A percentile compares a stretch with the other conserved stretches of the same genome.
Conservation (phyloP, 2,797 vertebrate species). For the Aldrovandia affinis region DNA sequence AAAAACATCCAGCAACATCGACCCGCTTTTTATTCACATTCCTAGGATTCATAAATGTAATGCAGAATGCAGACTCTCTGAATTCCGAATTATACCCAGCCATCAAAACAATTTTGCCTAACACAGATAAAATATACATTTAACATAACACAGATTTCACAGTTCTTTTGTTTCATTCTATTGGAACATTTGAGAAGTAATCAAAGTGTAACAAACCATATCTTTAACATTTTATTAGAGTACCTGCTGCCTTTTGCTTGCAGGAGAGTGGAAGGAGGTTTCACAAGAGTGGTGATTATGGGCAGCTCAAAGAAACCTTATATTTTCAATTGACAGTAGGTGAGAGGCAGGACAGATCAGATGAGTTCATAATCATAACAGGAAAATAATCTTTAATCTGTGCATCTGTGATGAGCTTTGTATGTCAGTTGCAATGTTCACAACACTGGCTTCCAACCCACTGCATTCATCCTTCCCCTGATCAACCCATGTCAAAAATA, state of each 20-base stretch:
- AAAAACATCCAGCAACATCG: slow-evolving; percentile 30
- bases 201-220: slow-evolving; percentile 42
- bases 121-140: too few species aligned
- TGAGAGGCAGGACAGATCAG: slow-evolving; percentile 49
- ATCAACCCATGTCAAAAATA: slow-evolving; percentile 55
- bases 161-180: slow-evolving; percentile 25
- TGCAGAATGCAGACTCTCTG: slow-evolving; percentile 12
- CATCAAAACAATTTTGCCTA: slow-evolving; percentile 7
- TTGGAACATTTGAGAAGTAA: slow-evolving; percentile 26
- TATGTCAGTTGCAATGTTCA: not conserved
- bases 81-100: slow-evolving; percentile 9
- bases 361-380: not conserved
- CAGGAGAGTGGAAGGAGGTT: slow-evolving; percentile 28
- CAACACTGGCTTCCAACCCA: slow-evolving; percentile 42
- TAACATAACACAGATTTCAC: slow-evolving; percentile 11
- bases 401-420: not conserved
- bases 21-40: slow-evolving; percentile 28
- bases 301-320: slow-evolving; percentile 61
- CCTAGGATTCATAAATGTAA: slow-evolving; percentile 8
- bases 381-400: not conserved
- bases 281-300: slow-evolving; percentile 62
- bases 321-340: slow-evolving; percentile 38
- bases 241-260: slow-evolving; percentile 54
- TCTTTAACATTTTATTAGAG: slow-evolving; percentile 49
- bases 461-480: slow-evolving; percentile 46